These are phyloP conservation scores for Drosophila bocqueti DNA, from an alignment of 1,140 invertebrate species.

Conservation along the genomic window DNA sequence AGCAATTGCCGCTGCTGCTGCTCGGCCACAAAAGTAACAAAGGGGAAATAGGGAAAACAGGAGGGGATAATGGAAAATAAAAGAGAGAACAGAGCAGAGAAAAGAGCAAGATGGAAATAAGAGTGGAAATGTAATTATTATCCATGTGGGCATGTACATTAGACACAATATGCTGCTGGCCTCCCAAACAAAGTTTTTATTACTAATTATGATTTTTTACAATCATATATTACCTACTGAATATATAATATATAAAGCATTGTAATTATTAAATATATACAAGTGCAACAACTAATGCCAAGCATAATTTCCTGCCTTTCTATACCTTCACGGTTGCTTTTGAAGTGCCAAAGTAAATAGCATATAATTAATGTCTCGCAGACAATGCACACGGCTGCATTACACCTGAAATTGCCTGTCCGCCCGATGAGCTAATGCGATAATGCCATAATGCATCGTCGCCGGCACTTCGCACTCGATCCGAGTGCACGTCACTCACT, in stretches of 20 bases:
- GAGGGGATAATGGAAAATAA: no score
- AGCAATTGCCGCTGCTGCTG: conserved; percentile 37
- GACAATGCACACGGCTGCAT: conserved; percentile 10
- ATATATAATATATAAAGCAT: no score
- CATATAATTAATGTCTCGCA: conserved; percentile 2
- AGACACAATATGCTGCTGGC: background rate
- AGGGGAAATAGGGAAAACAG: background rate
- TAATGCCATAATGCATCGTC: conserved; percentile 15
- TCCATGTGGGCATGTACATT: background rate
- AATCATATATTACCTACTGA: no score
- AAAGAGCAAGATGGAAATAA: no score
- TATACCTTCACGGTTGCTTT: background rate
- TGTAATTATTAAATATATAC: background rate
- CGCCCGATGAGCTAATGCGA: conserved; percentile 23
- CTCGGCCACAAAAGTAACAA: background rate
- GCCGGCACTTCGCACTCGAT: conserved; percentile 14
- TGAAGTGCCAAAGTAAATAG: background rate
- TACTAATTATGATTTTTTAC: no score
- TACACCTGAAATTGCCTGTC: conserved; percentile 32
- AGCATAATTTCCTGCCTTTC: background rate
- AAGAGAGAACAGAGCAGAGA: background rate
- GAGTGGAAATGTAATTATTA: background rate
- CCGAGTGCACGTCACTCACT: conserved; percentile 15
- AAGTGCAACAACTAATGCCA: background rate
- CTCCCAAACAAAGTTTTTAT: no score